Base-by-base conservation (phyloP, 2,888 invertebrate genomes). In the Copidosoma aretas region DNA sequence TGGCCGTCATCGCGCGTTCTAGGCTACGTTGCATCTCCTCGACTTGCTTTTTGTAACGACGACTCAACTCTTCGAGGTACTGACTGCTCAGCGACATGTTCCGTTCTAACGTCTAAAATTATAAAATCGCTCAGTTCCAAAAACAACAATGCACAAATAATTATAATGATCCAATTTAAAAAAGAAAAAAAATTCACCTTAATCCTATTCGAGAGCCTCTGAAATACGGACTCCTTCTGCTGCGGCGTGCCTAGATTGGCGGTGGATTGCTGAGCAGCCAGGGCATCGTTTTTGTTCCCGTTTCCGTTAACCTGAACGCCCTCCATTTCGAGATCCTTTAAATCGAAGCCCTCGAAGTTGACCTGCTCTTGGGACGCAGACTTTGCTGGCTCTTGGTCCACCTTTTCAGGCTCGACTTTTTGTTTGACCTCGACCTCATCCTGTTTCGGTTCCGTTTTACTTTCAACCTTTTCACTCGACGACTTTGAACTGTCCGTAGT, bases 31-130 rank as follows among this genome's bases (percentile, higher is more conserved):
- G 95, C 89, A 97, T 91, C 79, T 97, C 97, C 84, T 98, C 97
- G 60, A 97, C 96, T 86, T 98, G 97, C 77, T 94, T 95, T 82
- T 96, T 96, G 85, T 98, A 98, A 19, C 97, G 89, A 66, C 93
- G 90, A 84, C 97, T 97, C 75, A 99, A 86, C 82, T 98, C 98
- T 83, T 98, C 98, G 75, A 99, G 86, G 84, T 98, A 99, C 84
- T 97, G 96, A 70, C 94, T 93, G 74, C 97, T 97, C 52, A 99
- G 87, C 17, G 97, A 97, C 91, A 99, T 95, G 85, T 99, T 99
- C 75, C 94, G 89, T 85, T 99, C 99, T 76, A 99, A 87, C 61
- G 93, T 91, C 91, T 94, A 86, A 14, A 46, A 46, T 46, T 32
- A 32, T 71, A 86, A 87, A 71, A 66, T 17, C n/a, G 32, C 3